Evolutionary conservation across 2,888 invertebrate species (phyloP), one percentile per base, ranked within the genome.

Genomic region (Sphaerophoria taeniata): DNA sequence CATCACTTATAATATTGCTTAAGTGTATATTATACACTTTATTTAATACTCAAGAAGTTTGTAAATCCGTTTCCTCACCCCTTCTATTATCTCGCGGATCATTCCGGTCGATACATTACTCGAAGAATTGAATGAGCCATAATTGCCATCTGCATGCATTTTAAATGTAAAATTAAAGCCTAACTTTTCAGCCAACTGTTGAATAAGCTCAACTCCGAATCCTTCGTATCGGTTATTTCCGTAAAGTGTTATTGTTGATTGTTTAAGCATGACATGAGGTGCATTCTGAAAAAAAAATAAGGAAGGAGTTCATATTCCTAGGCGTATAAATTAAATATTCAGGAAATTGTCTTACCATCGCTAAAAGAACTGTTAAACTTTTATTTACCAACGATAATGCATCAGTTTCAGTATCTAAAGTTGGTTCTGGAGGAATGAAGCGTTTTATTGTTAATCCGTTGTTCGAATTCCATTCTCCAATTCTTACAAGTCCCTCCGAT

Each of bases 201-300:
- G 93, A 70, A 98, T 95, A 3, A 98, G 92, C 90, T 98, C 98
- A 55, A 98, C 95, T 6, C 96, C 96, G 90, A 96, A 98, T 0
- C 97, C 97, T 92, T 97, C 97, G 90, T 94, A 98, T 14, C 95
- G 94, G 82, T 95, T 96, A 89, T 98, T 98, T 0, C 97, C 97
- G 14, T 93, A 93, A 67, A 97, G 92, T 72, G 93, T 93, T 45
- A 90, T 92, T 47, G 95, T 92, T 0, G 95, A 95, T 88, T 95
- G 94, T 89, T 95, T 97, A 14, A 95, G 90, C 95, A 97, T 97
- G 4, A 96, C 96, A 90, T 98, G 98, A 0, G 98, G 98, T 16
- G 95, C 94, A 90, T 96, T 97, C 97, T 98, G 58, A 77, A 2
- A 51, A 61, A 24, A 4, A 24, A 31, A 12, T 31, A 4, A 7